Percentiles rank a stretch among this genome's conserved stretches.
Evolutionary conservation across 2,113 vertebrate genomes (phyloP).

Genomic region (Labeo rohita): DNA sequence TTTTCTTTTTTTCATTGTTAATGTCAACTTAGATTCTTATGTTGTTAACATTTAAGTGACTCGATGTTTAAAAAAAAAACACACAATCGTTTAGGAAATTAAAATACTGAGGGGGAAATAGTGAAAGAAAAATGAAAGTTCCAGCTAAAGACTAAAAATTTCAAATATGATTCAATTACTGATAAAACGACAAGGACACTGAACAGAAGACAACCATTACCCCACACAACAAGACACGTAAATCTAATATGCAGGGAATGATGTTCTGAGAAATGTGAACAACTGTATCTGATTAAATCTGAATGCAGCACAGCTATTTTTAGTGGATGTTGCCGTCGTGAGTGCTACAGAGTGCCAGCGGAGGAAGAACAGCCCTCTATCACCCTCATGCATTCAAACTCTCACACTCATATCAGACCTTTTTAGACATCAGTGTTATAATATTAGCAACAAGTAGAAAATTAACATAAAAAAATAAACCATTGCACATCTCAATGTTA

Average conservation of each 20-base stretch:
- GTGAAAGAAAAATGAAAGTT: neutral
- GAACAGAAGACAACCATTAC: neutral
- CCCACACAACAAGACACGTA: neutral
- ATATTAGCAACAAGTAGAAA: neutral
- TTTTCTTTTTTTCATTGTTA: neutral
- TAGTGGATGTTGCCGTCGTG: conserved; percentile 12
- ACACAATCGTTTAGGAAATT: no score
- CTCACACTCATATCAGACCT: neutral
- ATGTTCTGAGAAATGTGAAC: conserved; percentile 28
- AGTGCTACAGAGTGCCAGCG: neutral
- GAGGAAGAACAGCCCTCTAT: neutral
- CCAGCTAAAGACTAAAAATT: neutral
- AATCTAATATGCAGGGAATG: conserved; percentile 32
- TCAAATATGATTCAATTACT: neutral
- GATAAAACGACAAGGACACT: neutral
- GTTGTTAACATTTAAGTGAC: neutral
- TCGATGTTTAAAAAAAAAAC: neutral
- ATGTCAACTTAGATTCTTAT: neutral
- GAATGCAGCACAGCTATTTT: conserved; percentile 44
- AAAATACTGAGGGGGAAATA: no score
- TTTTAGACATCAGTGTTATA: neutral
- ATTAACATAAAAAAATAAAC: neutral
- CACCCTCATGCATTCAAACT: neutral
- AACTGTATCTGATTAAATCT: conserved; percentile 37
- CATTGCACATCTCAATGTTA: neutral